Conservation (phyloP, 2,797 vertebrate genomes). For the Tachyglossus aculeatus region DNA sequence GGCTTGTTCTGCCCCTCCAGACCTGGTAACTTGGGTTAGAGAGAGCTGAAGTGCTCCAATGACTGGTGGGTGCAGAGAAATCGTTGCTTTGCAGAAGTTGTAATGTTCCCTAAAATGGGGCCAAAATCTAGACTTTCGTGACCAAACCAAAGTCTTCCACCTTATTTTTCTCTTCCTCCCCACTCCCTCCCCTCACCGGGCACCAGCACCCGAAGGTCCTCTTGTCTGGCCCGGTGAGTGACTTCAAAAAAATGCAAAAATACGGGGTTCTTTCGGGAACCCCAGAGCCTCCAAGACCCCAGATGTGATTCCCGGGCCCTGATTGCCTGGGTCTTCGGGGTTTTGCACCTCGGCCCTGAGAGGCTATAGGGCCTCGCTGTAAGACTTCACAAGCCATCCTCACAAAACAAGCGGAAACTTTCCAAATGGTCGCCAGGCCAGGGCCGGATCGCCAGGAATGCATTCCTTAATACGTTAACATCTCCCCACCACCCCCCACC, state of each 20-base stretch:
- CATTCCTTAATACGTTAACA: slow-evolving; percentile 26
- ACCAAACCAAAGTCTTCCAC: background rate
- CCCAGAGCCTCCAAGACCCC: slow-evolving; percentile 1
- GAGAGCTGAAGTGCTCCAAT: background rate
- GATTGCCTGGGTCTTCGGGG: background rate
- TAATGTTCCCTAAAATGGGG: slow-evolving; percentile 5
- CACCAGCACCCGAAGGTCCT: background rate
- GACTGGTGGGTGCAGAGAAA: background rate
- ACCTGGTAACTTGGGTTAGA: background rate
- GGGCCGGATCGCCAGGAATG: slow-evolving; percentile 25
- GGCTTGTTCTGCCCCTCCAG: background rate
- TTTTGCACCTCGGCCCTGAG: background rate
- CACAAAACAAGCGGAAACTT: slow-evolving; percentile 56
- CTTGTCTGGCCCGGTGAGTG: slow-evolving; percentile 4
- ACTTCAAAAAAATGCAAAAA: slow-evolving; percentile 3
- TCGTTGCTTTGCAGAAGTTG: background rate
- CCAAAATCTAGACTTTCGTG: background rate
- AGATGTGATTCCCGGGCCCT: background rate
- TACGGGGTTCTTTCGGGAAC: background rate
- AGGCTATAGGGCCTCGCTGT: slow-evolving; percentile 14
- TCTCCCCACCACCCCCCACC: too few relatives aligned
- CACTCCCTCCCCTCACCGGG: slow-evolving; percentile 4
- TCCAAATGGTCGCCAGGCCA: slow-evolving; percentile 56
- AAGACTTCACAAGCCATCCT: slow-evolving; percentile 42
- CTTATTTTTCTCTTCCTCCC: slow-evolving; percentile 16